Base-by-base conservation (phyloP, 1,140 invertebrate genomes). In the Euwallacea similis region DNA sequence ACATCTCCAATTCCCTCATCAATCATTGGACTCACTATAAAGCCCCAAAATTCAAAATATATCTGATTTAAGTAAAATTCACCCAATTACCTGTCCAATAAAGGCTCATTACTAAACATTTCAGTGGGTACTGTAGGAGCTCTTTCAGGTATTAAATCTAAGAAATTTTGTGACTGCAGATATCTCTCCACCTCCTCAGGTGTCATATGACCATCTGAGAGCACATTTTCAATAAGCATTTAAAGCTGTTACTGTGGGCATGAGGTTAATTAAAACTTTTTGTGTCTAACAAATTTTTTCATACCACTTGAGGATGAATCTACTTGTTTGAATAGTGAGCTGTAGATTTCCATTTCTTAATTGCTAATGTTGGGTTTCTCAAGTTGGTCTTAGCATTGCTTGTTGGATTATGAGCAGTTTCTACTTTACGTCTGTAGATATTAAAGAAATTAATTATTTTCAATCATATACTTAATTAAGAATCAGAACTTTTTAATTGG, bases 91-190 rank as follows among this genome's bases (percentile, higher is more conserved):
- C 90, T 93, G 78, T 93, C 92, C 70, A 92, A 83, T 8, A 91
- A 93, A 58, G 90, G 91, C 77, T 96, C 94, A 83, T 95, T 95
- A 78, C 93, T 96, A 77, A 97, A 95, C 89, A 96, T 94, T 82
- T 96, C 94, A 55, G 90, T 93, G 7, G 94, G 94, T 9, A 96
- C 91, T 44, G 93, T 95, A 0, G 93, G 93, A 60, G 94, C 90
- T 76, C 93, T 89, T 80, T 95, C 93, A 13, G 91, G 91, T 66
- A 93, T 85, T 55, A 96, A 85, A 79, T 94, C 92, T 79, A 95
- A 83, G 76, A 89, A 91, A 66, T 87, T 89, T 76, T 94, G 93
- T 47, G 93, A 92, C 81, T 96, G 93, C 69, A 97, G 84, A 81
- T 96, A 93, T 58, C 93, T 86, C 79, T 96, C 93, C 7, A 96